Base-by-base conservation (phyloP, 1,140 invertebrate species). In the Trichonephila clavata region DNA sequence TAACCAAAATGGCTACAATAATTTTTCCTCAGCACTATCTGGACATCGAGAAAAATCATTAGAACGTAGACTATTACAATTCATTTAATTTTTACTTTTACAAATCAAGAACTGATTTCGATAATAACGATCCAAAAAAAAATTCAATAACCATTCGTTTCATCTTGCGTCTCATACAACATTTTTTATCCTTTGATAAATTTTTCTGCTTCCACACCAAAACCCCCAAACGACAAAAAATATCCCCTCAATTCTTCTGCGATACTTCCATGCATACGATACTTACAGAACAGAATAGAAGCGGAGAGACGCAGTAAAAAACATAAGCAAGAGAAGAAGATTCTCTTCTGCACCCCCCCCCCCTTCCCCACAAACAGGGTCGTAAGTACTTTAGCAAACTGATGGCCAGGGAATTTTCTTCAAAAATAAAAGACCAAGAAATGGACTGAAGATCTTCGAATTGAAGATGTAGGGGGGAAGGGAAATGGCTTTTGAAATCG, bases 401-500 rank as follows among this genome's bases (percentile, higher is more conserved):
- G 86, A 68, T 71, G 86, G 86, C 86, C 68, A 8, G 86, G 86
- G 86, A 88, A 88, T 88, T 71, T 88, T 71, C 32, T n/a, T 27
- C 27, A 68, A 77, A 77, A 77, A 77, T 77, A 90, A 80, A 90
- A 90, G 88, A 71, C 39, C 63, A 59, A 80, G 39, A 86, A 80
- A 90, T 27, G 68, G 63, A 68, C 65, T 86, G 18, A 32, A 50
- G n/a, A 80, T 21, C 71, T 32, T 21, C 43, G 24, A 89, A 86
- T 68, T 59, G 68, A 60, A 32, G 71, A 90, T 20, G 43, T n/a
- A 14, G 71, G 6, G 27, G 27, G 27, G 32, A 16, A 18, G 68
- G 68, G 57, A 90, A 90, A 90, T 90, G 88, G 88, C 68, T 90
- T 90, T 77, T 90, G 88, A 80, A 90, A 90, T 90, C 88, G 88